A percentile compares a stretch with the other conserved stretches of the same genome.
Evolutionary conservation across 2,113 vertebrate genomes (phyloP).

Genomic region (Micromys minutus): DNA sequence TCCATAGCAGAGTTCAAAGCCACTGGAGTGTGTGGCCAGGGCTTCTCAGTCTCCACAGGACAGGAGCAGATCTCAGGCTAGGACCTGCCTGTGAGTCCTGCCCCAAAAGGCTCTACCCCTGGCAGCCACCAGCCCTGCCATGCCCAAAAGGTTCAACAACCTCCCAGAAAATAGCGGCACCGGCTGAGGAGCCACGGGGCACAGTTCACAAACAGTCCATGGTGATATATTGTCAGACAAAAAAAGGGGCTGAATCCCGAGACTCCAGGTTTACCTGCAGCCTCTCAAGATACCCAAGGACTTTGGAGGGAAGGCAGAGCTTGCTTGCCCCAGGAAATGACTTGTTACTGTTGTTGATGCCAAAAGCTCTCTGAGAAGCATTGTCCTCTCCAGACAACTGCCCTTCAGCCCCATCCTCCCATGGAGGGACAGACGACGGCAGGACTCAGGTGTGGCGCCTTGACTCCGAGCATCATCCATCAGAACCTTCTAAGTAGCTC

Average conservation of each 20-base stretch:
- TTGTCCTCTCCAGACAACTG: neutral
- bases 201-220: neutral
- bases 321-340: neutral
- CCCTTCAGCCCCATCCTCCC: constrained; percentile 25
- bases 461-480: constrained; percentile 79
- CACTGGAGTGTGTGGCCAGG: neutral
- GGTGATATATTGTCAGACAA: neutral
- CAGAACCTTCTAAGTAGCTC: constrained; percentile 91
- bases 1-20: neutral
- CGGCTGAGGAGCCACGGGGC: neutral
- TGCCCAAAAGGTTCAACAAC: neutral
- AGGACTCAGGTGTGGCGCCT: constrained; percentile 79
- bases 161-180: neutral
- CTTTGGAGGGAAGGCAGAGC: neutral
- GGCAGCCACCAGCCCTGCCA: accelerated
- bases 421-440: constrained; percentile 6
- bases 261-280: neutral
- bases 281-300: neutral
- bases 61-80: neutral
- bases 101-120: too few relatives aligned
- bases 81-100: neutral
- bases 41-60: neutral
- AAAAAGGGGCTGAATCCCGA: accelerated
- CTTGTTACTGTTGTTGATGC: neutral
- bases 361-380: neutral